Percentiles rank a stretch among this genome's conserved stretches.
These are phyloP conservation scores for Caprella mutica DNA, from an alignment of 2,888 invertebrate genomes.

Conservation along the genomic window DNA sequence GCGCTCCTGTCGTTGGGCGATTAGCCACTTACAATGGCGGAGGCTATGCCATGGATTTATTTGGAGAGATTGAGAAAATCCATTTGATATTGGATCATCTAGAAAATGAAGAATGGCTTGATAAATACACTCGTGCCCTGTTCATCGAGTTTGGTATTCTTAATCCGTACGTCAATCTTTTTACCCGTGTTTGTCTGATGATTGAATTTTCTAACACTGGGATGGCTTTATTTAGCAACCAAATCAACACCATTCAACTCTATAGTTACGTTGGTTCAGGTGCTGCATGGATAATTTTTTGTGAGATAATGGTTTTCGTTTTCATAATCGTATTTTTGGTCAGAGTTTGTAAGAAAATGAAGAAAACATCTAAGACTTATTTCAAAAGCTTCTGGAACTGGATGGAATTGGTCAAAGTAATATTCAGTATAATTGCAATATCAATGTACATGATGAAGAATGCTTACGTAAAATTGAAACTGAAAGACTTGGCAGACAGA, in stretches of 20 bases:
- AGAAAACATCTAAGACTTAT: slow-evolving; percentile 37
- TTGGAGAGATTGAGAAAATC: slow-evolving; percentile 36
- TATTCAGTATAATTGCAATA: slow-evolving; percentile 40
- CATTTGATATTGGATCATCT: slow-evolving; percentile 38
- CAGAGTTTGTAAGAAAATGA: slow-evolving; percentile 38
- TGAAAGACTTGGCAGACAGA: slow-evolving; percentile 5
- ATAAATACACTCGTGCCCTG: slow-evolving; percentile 44
- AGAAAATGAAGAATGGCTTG: slow-evolving; percentile 41
- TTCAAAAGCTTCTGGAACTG: slow-evolving; percentile 43
- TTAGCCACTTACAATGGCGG: slow-evolving; percentile 43
- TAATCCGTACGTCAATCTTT: slow-evolving; percentile 41
- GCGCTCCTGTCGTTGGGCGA: slow-evolving; percentile 42
- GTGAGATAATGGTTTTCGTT: slow-evolving; percentile 41
- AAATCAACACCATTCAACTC: slow-evolving; percentile 37
- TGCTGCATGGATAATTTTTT: slow-evolving; percentile 38
- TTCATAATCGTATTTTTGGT: slow-evolving; percentile 42
- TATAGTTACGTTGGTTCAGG: slow-evolving; percentile 18
- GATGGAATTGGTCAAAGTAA: slow-evolving; percentile 40
- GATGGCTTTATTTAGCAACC: slow-evolving; percentile 35
- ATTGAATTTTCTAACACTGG: slow-evolving; percentile 24
- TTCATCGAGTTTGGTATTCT: slow-evolving; percentile 46
- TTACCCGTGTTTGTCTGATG: slow-evolving; percentile 32
- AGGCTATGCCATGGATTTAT: slow-evolving; percentile 40
- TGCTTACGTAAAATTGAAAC: slow-evolving; percentile 10
- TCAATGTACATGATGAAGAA: slow-evolving; percentile 38